Base-by-base conservation (phyloP, 2,797 vertebrate genomes). In the Orientallactaga sibirica region DNA sequence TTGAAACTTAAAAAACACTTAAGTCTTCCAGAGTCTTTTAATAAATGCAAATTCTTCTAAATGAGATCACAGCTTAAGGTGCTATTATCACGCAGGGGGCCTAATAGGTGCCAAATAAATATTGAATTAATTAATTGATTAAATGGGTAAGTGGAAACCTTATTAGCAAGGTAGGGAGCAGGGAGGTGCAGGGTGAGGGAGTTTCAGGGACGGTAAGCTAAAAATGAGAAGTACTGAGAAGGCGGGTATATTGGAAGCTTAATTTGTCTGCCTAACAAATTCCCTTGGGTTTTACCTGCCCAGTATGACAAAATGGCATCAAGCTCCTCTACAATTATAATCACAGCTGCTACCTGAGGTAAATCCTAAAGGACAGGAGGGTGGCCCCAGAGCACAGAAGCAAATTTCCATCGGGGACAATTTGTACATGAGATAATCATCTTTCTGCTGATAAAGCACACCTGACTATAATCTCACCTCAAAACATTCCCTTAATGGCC, bases 71-170 rank as follows among this genome's bases (percentile, higher is more conserved):
- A 96, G 82, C n/a, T 95, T 77, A 96, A 94, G 90, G 85, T 95
- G 86, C 87, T 90, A 93, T 92, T 93, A 86, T 95, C 79, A 67
- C 71, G 86, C 70, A 81, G 68, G 84, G n/a, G 66, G 87, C 55
- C 55, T 77, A 89, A 70, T 91, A 92, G 85, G 94, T 96, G 88
- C n/a, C 70, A 96, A 96, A 90, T 94, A 93, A 94, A 96, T 92
- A 96, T 43, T 93, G 74, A 91, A 92, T 95, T 81, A 94, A 95
- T 94, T 92, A 91, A 96, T 95, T 96, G 88, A 92, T 95, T 92
- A 92, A 86, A 95, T 52, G 48, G 62, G 37, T 64, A 89, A 93
- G 73, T 29, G 33, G 62, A 73, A 94, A 29, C n/a, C 76, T 96
- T 90, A 74, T 92, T 85, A 93, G 55, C 71, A 9, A 94, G 11